These are phyloP conservation scores for Struthio camelus DNA, from an alignment of 2,113 vertebrate genomes.

Conservation along the genomic window DNA sequence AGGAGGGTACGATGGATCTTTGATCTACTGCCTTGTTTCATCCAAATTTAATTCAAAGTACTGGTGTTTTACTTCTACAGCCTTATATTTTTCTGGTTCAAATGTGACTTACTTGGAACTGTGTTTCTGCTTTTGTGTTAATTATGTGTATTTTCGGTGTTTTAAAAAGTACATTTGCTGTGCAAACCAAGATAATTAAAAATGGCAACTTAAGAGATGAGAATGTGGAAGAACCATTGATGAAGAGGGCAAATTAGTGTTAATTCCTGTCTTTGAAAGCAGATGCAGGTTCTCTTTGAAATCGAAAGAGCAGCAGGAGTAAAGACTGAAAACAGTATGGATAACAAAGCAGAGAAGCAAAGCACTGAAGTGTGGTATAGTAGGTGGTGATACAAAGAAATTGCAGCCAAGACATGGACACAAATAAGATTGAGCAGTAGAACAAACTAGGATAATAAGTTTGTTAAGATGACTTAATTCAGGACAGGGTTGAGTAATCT, in stretches of 20 bases:
- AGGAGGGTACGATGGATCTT: conserved; percentile 27
- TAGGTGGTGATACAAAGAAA: not conserved
- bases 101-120: not conserved
- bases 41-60: conserved; percentile 3
- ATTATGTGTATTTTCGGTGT: not conserved
- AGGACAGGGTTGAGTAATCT: not conserved
- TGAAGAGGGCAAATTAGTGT: not conserved
- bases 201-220: not conserved
- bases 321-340: not conserved
- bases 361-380: not conserved
- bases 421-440: not conserved
- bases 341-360: not conserved
- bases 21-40: conserved; percentile 19
- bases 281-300: not conserved
- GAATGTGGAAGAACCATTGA: not conserved
- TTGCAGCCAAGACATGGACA: not conserved
- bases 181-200: conserved; percentile 7
- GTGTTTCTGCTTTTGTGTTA: not conserved
- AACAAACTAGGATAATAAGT: not conserved
- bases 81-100: not conserved
- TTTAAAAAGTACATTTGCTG: not conserved
- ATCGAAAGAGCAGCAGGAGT: not conserved
- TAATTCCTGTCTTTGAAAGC: not conserved
- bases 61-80: not conserved
- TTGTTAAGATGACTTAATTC: not conserved